Conservation (phyloP, 2,113 vertebrate species). For the Cryptomyrus ogoouensis region DNA sequence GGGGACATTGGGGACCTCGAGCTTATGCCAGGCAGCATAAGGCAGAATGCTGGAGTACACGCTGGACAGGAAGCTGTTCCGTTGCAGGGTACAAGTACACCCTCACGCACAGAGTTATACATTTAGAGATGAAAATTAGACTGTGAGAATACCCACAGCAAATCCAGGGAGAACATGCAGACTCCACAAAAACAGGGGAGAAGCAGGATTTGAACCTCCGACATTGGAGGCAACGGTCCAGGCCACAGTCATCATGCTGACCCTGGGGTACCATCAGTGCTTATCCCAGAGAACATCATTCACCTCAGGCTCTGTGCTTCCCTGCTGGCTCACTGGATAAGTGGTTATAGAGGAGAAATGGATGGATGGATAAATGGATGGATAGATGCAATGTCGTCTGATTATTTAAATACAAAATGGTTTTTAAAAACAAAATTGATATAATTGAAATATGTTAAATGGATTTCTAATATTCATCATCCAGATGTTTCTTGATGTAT, state of each 20-base stretch:
- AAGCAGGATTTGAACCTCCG: neutral
- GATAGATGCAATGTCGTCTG: neutral
- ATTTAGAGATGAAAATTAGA: neutral
- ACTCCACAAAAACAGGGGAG: neutral
- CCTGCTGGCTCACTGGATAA: neutral
- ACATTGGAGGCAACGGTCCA: neutral
- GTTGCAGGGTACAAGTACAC: neutral
- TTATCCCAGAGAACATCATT: neutral
- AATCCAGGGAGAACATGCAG: neutral
- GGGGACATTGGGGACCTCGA: neutral
- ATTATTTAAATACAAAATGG: neutral
- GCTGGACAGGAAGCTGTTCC: neutral
- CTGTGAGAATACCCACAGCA: neutral
- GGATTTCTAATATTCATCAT: neutral
- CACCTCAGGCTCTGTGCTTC: neutral
- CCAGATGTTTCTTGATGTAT: neutral
- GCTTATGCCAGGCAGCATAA: neutral
- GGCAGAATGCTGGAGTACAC: neutral
- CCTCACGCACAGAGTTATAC: neutral
- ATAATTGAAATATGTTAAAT: neutral
- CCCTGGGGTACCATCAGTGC: neutral
- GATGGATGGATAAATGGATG: neutral
- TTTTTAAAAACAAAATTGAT: neutral
- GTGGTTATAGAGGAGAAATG: neutral
- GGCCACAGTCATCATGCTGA: neutral